phyloP scores from a whole-genome alignment of 2,797 vertebrate species.

The Psittacula echo region DNA sequence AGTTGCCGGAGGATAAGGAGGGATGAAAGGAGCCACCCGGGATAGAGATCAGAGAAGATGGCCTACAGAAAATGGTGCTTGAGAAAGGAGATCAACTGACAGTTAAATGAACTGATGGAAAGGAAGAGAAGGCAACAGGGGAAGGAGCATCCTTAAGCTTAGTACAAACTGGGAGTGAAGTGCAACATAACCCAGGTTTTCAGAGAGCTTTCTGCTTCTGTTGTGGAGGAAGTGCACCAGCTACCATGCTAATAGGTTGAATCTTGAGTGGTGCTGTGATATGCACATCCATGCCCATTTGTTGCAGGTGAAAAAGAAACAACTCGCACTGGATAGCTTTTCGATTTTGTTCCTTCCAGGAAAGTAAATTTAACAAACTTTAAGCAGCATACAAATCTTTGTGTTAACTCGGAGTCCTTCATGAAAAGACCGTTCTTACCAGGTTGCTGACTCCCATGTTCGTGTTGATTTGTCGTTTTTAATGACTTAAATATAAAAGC shows the following conservation, averaged over 20 bases:
- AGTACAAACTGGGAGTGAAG: background rate
- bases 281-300: accelerated
- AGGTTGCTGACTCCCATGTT: background rate
- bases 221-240: background rate
- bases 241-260: accelerated
- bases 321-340: background rate
- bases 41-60: background rate
- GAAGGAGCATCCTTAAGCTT: background rate
- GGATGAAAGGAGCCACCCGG: background rate
- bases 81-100: background rate
- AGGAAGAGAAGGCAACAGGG: background rate
- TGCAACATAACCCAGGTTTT: background rate
- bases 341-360: background rate
- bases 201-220: background rate
- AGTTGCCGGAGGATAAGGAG: background rate
- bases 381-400: background rate
- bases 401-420: background rate
- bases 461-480: background rate
- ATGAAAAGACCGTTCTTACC: background rate
- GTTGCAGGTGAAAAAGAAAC: background rate
- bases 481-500: background rate
- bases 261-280: background rate
- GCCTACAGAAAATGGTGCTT: background rate
- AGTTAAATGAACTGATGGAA: background rate
- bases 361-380: background rate